Base-by-base conservation (phyloP, 2,888 invertebrate species). In the Idaea dimidiata region DNA sequence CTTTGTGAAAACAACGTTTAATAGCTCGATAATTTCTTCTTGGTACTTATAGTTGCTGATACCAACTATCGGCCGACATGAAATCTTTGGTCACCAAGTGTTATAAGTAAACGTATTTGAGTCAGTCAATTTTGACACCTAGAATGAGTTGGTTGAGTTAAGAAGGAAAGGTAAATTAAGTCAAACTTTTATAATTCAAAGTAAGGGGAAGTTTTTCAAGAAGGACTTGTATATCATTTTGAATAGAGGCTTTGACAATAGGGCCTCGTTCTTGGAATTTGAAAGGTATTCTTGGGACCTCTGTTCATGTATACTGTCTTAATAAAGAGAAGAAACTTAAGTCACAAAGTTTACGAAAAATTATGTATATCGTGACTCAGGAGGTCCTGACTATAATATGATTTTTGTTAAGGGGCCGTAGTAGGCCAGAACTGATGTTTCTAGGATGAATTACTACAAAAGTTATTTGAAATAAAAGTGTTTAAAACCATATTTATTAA, bases 161-260 rank as follows among this genome's bases (percentile, higher is more conserved):
- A 17, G 65, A 67, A 70, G 75, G 65, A 67, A 70, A 76, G 69
- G 67, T 74, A 73, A 43, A 77, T 77, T 75, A 74, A 72, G 67
- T 68, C 63, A 63, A 77, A 79, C 75, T 80, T 80, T 80, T 77
- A 78, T 75, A 75, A 79, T 75, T 76, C 68, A 65, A 75, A 75
- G 69, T 79, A 69, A 65, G 65, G 59, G 63, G 59, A 68, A 68
- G 65, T 71, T 69, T 54, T 54, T 17, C 7, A 43, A 10, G 10
- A 43, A 43, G 43, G 43, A 43, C 43, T 43, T 43, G 43, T 43
- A 43, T 43, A 43, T 43, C 5, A 43, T 43, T 43, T 43, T 43
- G 43, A 43, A 43, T 43, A 43, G 43, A 43, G 14, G 7, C 10
- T 43, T 43, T 43, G 43, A 43, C 43, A 43, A 43, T 43, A 8